These are phyloP conservation scores for Drosophila tani DNA, from an alignment of 1,140 invertebrate genomes.

Conservation along the genomic window DNA sequence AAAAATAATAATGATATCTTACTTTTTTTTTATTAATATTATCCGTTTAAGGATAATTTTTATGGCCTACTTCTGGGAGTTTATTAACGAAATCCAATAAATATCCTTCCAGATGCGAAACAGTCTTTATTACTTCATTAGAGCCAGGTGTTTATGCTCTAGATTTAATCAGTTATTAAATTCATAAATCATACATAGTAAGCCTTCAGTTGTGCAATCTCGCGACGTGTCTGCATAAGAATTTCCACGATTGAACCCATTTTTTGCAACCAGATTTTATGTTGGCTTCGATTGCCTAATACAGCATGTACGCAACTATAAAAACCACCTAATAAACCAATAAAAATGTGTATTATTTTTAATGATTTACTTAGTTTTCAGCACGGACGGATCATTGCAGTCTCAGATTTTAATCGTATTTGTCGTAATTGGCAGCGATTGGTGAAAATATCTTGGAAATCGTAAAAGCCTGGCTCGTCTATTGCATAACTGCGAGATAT, in stretches of 20 bases:
- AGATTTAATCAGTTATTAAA: conserved; percentile 4
- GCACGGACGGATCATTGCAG: neutral
- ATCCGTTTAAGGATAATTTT: neutral
- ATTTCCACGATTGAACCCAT: conserved; percentile 12
- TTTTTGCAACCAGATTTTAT: conserved; percentile 1
- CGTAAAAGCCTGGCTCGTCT: conserved; percentile 32
- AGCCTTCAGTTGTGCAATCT: neutral
- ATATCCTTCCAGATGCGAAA: neutral
- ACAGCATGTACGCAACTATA: neutral
- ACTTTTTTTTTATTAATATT: too few species aligned
- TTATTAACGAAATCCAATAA: neutral
- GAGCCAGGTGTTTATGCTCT: neutral
- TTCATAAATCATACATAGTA: conserved; percentile 5
- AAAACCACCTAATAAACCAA: neutral
- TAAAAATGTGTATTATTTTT: conserved; percentile 10
- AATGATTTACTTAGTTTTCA: conserved; percentile 16
- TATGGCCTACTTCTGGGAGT: neutral
- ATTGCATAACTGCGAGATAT: conserved; percentile 37
- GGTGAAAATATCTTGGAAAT: conserved; percentile 45
- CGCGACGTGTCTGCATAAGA: neutral
- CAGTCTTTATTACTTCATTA: neutral
- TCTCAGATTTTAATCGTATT: conserved; percentile 23
- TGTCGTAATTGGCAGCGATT: conserved; percentile 24
- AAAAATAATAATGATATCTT: neutral
- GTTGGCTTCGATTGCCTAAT: conserved; percentile 8